Evolutionary conservation across 2,113 vertebrate species (phyloP).

Genomic region (Clupea harengus): DNA sequence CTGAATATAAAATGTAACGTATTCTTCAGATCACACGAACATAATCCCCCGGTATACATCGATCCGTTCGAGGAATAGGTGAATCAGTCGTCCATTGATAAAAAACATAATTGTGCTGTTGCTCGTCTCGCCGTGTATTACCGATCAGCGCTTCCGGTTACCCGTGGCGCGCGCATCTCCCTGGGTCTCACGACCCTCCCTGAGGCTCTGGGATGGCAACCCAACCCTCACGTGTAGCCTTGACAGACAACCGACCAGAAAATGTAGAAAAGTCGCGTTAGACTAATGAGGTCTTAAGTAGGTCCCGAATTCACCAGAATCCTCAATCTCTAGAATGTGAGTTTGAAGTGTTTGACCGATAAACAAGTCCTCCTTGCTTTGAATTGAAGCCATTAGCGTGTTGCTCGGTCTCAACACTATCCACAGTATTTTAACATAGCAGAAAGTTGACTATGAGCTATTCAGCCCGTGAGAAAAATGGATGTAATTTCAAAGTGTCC

Average conservation of each 20-base stretch:
- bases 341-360: neutral
- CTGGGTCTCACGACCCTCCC: slow-evolving; percentile 31
- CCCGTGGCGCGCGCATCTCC: slow-evolving; percentile 33
- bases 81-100: slow-evolving; percentile 13
- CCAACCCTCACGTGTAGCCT: neutral
- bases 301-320: neutral
- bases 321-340: neutral
- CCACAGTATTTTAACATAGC: neutral
- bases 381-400: neutral
- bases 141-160: slow-evolving; percentile 49
- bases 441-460: neutral
- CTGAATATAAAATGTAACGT: neutral
- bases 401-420: neutral
- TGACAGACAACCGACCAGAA: neutral
- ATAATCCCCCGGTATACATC: neutral
- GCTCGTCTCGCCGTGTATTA: slow-evolving; percentile 38
- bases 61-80: neutral
- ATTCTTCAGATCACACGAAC: neutral
- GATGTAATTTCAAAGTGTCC: neutral
- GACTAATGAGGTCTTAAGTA: neutral
- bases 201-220: neutral
- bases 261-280: neutral
- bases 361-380: neutral
- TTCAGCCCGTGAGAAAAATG: neutral
- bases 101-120: slow-evolving; percentile 19